Conservation (phyloP, 2,888 invertebrate genomes). For the Galerucella pusilla region DNA sequence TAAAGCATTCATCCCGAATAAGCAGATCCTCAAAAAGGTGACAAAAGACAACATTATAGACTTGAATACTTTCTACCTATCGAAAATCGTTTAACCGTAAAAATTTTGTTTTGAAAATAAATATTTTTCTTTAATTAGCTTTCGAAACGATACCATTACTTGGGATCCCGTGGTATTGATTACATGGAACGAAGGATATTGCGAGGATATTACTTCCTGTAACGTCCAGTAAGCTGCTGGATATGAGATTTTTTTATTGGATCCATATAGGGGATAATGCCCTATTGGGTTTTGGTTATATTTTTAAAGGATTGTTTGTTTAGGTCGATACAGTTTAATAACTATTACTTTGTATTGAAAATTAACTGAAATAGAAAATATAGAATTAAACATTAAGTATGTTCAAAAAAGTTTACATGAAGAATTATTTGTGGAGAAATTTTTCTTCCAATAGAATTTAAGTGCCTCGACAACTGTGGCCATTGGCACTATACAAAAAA, state of each 20-base stretch:
- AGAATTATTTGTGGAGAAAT: too few species aligned
- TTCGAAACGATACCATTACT: conserved; percentile 44
- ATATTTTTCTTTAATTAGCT: conserved; percentile 61
- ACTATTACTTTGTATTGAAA: not conserved
- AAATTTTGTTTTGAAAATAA: conserved; percentile 59
- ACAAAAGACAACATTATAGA: conserved; percentile 54
- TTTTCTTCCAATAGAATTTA: too few species aligned
- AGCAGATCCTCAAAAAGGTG: conserved; percentile 42
- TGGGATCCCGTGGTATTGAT: conserved; percentile 35
- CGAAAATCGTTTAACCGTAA: conserved; percentile 45
- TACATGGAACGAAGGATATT: conserved; percentile 37
- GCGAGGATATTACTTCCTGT: conserved; percentile 45
- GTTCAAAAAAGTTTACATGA: too few species aligned
- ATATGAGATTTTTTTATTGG: conserved; percentile 31
- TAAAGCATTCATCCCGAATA: conserved; percentile 31
- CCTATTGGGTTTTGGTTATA: conserved; percentile 12
- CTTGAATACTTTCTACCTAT: conserved; percentile 37
- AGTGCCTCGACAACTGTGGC: too few species aligned
- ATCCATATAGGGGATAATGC: conserved; percentile 17
- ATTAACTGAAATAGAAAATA: too few species aligned
- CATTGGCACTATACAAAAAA: too few species aligned
- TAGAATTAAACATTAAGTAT: too few species aligned
- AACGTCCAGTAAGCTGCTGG: conserved; percentile 37
- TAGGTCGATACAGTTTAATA: conserved; percentile 2
- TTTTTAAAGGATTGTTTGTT: conserved; percentile 17